A percentile compares a stretch with the other conserved stretches of the same genome.
These are phyloP conservation scores for Hanleya hanleyi DNA, from an alignment of 2,888 invertebrate genomes.

Conservation along the genomic window DNA sequence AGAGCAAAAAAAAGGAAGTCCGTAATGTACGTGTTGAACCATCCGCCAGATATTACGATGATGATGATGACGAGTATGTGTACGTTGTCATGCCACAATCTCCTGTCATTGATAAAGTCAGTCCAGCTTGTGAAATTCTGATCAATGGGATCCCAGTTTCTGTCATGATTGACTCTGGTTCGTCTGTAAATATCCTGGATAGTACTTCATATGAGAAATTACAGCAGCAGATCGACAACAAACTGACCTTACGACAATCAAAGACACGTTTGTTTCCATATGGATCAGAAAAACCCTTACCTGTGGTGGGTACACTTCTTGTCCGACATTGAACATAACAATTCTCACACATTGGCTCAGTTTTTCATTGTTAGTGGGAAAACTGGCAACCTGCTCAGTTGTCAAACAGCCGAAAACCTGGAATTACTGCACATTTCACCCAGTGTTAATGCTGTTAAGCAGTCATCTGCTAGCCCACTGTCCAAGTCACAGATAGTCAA, in stretches of 20 bases:
- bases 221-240: not conserved
- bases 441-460: no score
- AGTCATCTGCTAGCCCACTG: no score
- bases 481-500: no score
- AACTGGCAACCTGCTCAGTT: not conserved
- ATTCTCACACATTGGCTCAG: not conserved
- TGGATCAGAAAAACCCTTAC: constrained; percentile 1
- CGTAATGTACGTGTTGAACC: no score
- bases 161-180: constrained; percentile 12
- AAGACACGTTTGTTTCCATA: constrained; percentile 9
- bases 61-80: no score
- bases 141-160: not conserved
- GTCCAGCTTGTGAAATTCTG: not conserved
- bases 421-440: not conserved
- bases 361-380: not conserved
- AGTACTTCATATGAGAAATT: no score
- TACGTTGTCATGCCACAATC: no score
- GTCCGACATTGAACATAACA: not conserved
- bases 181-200: constrained; percentile 15
- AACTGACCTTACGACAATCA: not conserved
- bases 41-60: no score
- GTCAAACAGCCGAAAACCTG: not conserved
- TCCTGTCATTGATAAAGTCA: not conserved
- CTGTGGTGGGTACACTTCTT: not conserved
- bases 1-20: not conserved